These are phyloP conservation scores for Kuschelorhynchus macadamiae DNA, from an alignment of 2,888 invertebrate genomes.

Conservation along the genomic window DNA sequence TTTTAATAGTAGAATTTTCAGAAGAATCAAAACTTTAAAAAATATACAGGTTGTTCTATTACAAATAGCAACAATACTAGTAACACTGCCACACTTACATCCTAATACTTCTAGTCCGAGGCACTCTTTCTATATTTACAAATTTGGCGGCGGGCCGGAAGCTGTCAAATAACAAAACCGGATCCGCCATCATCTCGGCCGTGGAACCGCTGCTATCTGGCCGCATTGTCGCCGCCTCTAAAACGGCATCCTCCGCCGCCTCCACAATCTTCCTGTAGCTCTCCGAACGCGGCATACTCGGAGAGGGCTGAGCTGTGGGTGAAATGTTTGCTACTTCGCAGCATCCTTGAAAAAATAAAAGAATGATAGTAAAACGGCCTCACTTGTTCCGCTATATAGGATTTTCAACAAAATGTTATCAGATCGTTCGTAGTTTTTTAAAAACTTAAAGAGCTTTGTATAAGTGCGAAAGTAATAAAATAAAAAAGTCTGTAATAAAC, in stretches of 20 bases:
- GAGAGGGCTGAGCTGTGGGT: conserved; percentile 71
- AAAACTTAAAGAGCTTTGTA: too few species aligned
- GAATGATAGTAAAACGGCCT: too few species aligned
- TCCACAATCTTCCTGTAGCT: conserved; percentile 68
- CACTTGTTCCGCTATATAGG: too few species aligned
- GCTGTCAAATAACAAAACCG: conserved; percentile 63
- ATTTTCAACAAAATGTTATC: too few species aligned
- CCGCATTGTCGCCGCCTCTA: conserved; percentile 62
- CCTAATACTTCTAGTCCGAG: conserved; percentile 64
- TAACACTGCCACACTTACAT: conserved; percentile 60
- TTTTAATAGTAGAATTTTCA: too few species aligned
- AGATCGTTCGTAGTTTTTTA: too few species aligned
- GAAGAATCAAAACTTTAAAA: too few species aligned
- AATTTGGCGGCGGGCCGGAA: conserved; percentile 66
- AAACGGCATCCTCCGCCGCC: conserved; percentile 59
- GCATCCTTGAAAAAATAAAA: too few species aligned
- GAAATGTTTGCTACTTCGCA: conserved; percentile 52
- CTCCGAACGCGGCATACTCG: conserved; percentile 72
- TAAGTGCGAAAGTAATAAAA: too few species aligned
- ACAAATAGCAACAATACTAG: not conserved
- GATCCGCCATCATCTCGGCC: conserved; percentile 47
- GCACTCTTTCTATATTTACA: conserved; percentile 66
- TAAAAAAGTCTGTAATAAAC: too few species aligned
- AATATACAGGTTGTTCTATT: not conserved
- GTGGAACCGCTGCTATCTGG: conserved; percentile 61